Conservation (phyloP, 2,113 vertebrate species). For the Ictalurus furcatus region DNA sequence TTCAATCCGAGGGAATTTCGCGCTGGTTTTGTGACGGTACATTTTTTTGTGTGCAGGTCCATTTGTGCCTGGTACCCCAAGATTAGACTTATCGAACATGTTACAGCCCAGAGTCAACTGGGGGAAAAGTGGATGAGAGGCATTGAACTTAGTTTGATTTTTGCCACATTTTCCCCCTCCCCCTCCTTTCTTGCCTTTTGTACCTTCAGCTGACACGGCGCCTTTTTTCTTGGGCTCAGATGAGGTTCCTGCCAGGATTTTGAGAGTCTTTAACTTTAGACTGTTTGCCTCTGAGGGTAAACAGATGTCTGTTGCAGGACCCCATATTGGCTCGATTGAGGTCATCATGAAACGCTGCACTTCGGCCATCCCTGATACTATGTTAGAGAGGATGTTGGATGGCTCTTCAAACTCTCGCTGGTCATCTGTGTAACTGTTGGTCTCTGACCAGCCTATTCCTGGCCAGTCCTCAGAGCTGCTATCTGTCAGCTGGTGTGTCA, state of each 20-base stretch:
- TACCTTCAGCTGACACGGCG: constrained; percentile 71
- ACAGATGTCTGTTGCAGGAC: constrained; percentile 85
- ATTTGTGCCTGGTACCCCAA: constrained; percentile 89
- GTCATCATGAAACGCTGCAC: constrained; percentile 99
- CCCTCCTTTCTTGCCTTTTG: constrained; percentile 85
- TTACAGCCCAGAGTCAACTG: constrained; percentile 80
- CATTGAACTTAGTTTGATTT: constrained; percentile 82
- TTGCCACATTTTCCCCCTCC: constrained; percentile 85
- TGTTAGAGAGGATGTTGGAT: constrained; percentile 98
- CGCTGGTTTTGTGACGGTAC: constrained; percentile 98
- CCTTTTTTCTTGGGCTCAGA: constrained; percentile 93
- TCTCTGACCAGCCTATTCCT: constrained; percentile 80
- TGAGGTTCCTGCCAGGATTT: constrained; percentile 94
- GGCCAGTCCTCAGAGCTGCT: constrained; percentile 81
- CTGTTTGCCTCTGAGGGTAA: constrained; percentile 92
- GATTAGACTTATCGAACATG: constrained; percentile 94
- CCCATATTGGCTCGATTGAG: constrained; percentile 96
- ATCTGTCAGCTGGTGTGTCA: constrained; percentile 54
- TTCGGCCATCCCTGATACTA: constrained; percentile 98
- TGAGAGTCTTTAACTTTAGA: constrained; percentile 97
- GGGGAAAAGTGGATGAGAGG: constrained; percentile 80
- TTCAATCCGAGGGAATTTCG: constrained; percentile 94
- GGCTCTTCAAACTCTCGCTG: constrained; percentile 98
- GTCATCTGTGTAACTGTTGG: constrained; percentile 86
- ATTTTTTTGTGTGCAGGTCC: constrained; percentile 99